Evolutionary conservation across 2,888 invertebrate species (phyloP), one percentile per base, ranked within the genome.

Genomic region (Hermaeophaga mercurialis): DNA sequence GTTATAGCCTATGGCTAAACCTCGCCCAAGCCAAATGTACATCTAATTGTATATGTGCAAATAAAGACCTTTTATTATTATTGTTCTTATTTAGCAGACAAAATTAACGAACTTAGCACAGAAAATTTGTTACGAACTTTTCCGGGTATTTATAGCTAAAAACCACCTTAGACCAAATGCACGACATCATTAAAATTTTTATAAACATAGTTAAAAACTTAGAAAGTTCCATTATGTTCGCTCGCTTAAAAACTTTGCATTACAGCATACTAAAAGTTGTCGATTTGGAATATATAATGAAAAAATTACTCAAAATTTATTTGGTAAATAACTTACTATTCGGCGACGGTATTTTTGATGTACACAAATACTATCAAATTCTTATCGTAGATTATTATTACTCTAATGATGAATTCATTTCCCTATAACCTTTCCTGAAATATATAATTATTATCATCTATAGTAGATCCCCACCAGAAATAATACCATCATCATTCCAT

Each of bases 211-310:
- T 34, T 7, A 11, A 34, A 5, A 34, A 34, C 11, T 14, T 34
- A 34, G 34, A 34, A 34, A 34, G 11, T 11, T 34, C 34, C 11
- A 15, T 34, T 34, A 34, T 34, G 12, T 34, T 34, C 11, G 34
- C 34, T 11, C 1, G 11, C 7, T 15, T 14, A 9, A 34, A 34
- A 12, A 12, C 11, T n/a, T 9, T 34, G 12, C 34, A 34, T 34
- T 34, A 34, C 3, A 34, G 34, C 12, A 34, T 34, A 5, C 11
- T 34, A 34, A 34, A 34, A 34, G 11, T 34, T 7, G 34, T 11
- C 1, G 34, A 34, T 9, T 34, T 34, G 12, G 15, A 34, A 34
- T 34, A 34, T 12, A 34, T 34, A 12, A 15, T 34, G 11, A 34
- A 15, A 11, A n/a, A 7, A 11, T n/a, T 34, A 9, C 12, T 14